phyloP scores from a whole-genome alignment of 2,797 vertebrate genomes.

The Sebastes minor region DNA sequence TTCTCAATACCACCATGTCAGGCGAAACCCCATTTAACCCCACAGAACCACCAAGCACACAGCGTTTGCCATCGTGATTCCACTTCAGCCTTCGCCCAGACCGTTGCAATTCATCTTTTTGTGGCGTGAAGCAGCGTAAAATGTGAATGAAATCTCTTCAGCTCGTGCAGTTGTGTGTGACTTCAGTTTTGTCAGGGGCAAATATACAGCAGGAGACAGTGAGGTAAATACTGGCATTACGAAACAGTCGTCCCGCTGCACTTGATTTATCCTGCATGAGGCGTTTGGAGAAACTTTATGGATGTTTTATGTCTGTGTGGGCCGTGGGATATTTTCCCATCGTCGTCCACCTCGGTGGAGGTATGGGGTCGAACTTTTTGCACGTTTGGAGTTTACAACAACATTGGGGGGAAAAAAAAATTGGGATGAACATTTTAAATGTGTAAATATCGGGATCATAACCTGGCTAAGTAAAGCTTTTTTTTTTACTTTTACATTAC shows the following conservation, averaged over 20 bases:
- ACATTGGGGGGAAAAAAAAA: neutral
- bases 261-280: conserved; percentile 37
- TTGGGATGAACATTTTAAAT: neutral
- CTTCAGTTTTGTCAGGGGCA: conserved; percentile 32
- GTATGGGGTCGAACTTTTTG: neutral
- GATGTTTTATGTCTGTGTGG: conserved; percentile 39
- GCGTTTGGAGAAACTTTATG: conserved; percentile 39
- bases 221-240: conserved; percentile 53
- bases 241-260: neutral
- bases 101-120: conserved; percentile 42
- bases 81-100: conserved; percentile 16
- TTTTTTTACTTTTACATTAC: neutral
- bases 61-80: conserved; percentile 27
- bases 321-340: neutral
- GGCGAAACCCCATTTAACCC: neutral
- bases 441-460: neutral
- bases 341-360: neutral
- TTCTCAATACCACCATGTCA: neutral
- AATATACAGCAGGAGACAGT: conserved; percentile 47
- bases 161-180: conserved; percentile 32
- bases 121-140: conserved; percentile 6
- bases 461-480: neutral
- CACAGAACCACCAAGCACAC: neutral
- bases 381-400: neutral
- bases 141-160: conserved; percentile 18